phyloP scores from a whole-genome alignment of 2,113 vertebrate species.

The Parotia lawesii region DNA sequence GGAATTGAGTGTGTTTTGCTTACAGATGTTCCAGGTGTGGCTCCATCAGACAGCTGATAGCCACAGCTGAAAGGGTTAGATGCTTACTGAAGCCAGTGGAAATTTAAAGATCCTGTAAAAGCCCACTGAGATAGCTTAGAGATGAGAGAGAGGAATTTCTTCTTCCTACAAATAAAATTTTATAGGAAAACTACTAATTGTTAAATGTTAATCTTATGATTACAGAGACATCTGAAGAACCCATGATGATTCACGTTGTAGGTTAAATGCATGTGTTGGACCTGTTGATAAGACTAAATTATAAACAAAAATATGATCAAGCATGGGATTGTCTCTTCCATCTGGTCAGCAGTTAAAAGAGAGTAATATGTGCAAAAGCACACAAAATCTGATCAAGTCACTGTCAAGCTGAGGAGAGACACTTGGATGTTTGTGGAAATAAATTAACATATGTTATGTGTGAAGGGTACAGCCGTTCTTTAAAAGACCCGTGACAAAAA shows the following conservation, averaged over 20 bases:
- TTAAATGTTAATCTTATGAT: neutral
- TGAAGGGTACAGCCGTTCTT: conserved; percentile 3
- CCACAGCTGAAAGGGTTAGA: neutral
- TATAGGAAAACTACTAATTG: neutral
- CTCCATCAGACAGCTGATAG: neutral
- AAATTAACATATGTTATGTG: conserved; percentile 29
- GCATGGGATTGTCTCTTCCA: neutral
- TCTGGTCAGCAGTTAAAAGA: neutral
- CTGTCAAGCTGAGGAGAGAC: neutral
- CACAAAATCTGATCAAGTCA: neutral
- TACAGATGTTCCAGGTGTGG: neutral
- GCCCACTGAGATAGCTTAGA: neutral
- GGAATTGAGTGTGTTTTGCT: neutral
- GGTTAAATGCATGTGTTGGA: neutral
- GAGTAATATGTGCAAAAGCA: neutral
- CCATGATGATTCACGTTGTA: neutral
- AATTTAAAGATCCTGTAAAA: neutral
- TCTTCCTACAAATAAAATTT: neutral
- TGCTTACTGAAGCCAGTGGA: neutral
- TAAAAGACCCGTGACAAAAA: conserved; percentile 13
- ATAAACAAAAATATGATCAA: neutral
- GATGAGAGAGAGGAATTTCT: neutral
- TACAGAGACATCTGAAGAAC: neutral
- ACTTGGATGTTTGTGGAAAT: neutral
- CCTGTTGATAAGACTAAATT: neutral